phyloP scores from a whole-genome alignment of 1,140 invertebrate genomes.

The Oreohelix idahoensis region DNA sequence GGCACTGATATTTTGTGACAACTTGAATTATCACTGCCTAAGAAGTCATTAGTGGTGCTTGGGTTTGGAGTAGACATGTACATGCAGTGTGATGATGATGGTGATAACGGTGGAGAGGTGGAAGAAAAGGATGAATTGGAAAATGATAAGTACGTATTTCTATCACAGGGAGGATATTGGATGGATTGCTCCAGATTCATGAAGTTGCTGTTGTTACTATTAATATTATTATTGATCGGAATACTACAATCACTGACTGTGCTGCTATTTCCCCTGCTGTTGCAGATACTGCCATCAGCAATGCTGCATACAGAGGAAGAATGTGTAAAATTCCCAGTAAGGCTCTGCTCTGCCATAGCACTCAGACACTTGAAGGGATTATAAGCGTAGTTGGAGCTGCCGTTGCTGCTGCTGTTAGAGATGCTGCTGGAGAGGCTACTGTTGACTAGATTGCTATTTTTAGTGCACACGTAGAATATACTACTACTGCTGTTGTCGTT shows the following conservation, averaged over 20 bases:
- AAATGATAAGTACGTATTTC: conserved; percentile 6
- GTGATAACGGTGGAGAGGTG: conserved; percentile 13
- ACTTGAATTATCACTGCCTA: not conserved
- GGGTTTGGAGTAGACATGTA: not conserved
- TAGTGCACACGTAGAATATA: not conserved
- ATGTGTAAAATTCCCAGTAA: conserved; percentile 39
- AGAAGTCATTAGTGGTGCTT: not conserved
- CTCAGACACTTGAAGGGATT: conserved; percentile 45
- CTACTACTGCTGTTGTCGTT: not conserved
- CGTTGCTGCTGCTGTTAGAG: not conserved
- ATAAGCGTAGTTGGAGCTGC: conserved; percentile 12
- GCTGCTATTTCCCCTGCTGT: not conserved
- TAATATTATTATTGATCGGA: conserved; percentile 9
- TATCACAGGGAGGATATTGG: conserved; percentile 4
- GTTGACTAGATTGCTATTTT: not conserved
- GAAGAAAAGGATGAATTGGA: conserved; percentile 22
- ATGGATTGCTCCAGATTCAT: not conserved
- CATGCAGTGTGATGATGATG: conserved; percentile 28
- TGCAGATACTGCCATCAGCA: not conserved
- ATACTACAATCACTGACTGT: not conserved
- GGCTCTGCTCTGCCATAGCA: conserved; percentile 46
- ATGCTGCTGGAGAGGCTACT: not conserved
- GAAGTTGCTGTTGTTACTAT: conserved; percentile 17
- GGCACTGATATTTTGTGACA: not conserved
- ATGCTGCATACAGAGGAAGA: conserved; percentile 1